Evolutionary conservation across 2,888 invertebrate species (phyloP).

Genomic region (Parthenolecanium corni): DNA sequence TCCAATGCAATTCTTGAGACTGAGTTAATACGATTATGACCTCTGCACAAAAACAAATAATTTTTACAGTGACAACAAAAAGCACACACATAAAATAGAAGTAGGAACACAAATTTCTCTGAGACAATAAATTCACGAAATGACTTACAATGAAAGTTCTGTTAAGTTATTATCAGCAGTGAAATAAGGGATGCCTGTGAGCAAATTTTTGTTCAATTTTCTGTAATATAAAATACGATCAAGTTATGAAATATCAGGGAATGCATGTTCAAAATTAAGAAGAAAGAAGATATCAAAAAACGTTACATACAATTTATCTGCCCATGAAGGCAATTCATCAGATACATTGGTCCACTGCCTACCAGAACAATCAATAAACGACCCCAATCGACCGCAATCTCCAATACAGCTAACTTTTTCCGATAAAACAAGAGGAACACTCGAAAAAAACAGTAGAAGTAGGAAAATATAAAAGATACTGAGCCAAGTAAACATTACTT

Average conservation of each 20-base stretch:
- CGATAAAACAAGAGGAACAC: no score
- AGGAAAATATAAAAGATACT: no score
- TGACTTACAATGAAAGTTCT: conserved; percentile 44
- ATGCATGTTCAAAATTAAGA: conserved; percentile 30
- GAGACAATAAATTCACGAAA: neutral
- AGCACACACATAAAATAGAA: neutral
- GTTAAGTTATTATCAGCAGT: conserved; percentile 39
- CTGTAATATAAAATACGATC: no score
- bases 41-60: conserved; percentile 36
- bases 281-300: neutral
- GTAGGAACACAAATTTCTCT: neutral
- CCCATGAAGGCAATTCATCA: conserved; percentile 39
- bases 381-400: conserved; percentile 38
- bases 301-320: conserved; percentile 38
- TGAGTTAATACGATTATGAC: conserved; percentile 43
- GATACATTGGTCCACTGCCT: conserved; percentile 37
- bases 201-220: conserved; percentile 48
- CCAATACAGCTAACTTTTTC: neutral
- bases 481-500: no score
- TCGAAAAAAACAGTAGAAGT: no score
- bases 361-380: conserved; percentile 38
- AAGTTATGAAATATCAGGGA: no score
- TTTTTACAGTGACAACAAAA: neutral
- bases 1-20: conserved; percentile 42
- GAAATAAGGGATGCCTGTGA: conserved; percentile 45